Evolutionary conservation across 2,888 invertebrate genomes (phyloP).

Genomic region (Siphlonurus alternatus): DNA sequence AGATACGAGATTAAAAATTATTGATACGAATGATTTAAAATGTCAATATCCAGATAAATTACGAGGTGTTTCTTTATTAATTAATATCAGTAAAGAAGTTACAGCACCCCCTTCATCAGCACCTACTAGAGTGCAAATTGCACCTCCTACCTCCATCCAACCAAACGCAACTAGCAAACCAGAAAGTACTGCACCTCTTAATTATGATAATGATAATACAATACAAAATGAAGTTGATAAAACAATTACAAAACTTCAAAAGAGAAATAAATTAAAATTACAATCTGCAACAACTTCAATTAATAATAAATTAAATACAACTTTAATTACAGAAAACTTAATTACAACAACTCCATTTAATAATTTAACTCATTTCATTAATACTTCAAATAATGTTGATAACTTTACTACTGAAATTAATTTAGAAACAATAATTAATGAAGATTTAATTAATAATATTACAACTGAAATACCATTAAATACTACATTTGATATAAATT

Average conservation of each 20-base stretch:
- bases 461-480: neutral
- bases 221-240: neutral
- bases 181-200: neutral
- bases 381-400: too few species aligned
- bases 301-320: too few species aligned
- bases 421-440: neutral
- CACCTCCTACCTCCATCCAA: neutral
- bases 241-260: neutral
- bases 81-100: neutral
- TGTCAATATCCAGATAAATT: neutral
- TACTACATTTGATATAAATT: neutral
- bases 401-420: neutral
- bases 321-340: too few species aligned
- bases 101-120: neutral
- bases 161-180: slow-evolving; percentile 1
- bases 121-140: neutral
- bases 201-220: neutral
- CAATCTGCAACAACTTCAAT: too few species aligned
- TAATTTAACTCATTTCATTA: too few species aligned
- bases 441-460: neutral
- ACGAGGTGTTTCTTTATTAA: neutral
- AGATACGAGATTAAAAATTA: neutral
- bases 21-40: neutral
- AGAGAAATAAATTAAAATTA: too few species aligned
- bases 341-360: too few species aligned